Conservation (phyloP, 2,113 vertebrate genomes). For the Sander vitreus region DNA sequence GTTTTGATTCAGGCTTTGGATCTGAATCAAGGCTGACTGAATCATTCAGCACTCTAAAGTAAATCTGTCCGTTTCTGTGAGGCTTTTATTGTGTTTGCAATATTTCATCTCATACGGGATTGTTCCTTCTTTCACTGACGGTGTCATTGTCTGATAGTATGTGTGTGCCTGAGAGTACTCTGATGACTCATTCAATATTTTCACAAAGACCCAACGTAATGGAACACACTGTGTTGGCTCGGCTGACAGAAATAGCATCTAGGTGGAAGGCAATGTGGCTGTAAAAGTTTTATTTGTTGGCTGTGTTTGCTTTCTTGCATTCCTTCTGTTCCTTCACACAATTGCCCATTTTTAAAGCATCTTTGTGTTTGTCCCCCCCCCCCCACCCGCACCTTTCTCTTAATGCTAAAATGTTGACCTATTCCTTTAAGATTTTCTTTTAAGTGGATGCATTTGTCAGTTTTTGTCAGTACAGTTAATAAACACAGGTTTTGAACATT, state of each 20-base stretch:
- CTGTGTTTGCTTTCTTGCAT: neutral
- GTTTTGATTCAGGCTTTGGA: constrained; percentile 15
- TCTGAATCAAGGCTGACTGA: constrained; percentile 14
- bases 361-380: no score
- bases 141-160: neutral
- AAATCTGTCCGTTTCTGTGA: constrained; percentile 16
- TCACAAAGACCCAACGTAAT: constrained; percentile 12
- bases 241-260: constrained; percentile 28
- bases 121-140: constrained; percentile 1
- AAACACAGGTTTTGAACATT: no score
- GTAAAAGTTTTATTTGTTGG: neutral
- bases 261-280: neutral
- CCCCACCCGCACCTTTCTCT: no score
- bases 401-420: no score
- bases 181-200: constrained; percentile 49
- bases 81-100: constrained; percentile 27
- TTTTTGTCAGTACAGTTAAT: no score
- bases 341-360: neutral
- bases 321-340: neutral
- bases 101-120: neutral
- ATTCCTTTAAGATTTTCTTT: no score
- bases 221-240: constrained; percentile 10
- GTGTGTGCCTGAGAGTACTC: constrained; percentile 5
- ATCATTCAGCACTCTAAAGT: constrained; percentile 21
- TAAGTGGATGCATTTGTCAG: no score